Percentiles rank a stretch among this genome's conserved stretches.
Conservation (phyloP, 2,113 vertebrate species). For the Coregonus clupeaformis region DNA sequence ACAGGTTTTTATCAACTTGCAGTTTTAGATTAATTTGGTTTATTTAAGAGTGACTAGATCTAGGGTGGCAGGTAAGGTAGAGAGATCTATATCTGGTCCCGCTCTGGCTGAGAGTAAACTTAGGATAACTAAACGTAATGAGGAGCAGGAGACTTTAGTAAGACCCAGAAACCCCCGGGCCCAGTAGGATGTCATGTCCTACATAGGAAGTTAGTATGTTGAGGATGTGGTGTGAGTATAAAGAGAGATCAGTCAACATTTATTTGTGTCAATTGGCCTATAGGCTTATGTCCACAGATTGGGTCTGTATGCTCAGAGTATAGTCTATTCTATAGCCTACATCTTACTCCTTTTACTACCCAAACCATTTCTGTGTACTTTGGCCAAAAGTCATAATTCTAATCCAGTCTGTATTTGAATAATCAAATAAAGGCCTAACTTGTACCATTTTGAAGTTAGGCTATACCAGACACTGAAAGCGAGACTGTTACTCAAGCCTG, state of each 20-base stretch:
- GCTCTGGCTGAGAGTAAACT: neutral
- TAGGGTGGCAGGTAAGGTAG: too few species aligned
- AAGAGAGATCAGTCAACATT: too few species aligned
- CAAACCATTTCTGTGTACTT: neutral
- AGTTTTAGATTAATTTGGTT: too few species aligned
- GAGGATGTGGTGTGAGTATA: slow-evolving; percentile 30
- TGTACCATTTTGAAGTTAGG: neutral
- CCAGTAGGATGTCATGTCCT: neutral
- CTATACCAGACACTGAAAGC: neutral
- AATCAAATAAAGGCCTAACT: neutral
- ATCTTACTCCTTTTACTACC: neutral
- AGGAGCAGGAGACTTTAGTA: too few species aligned
- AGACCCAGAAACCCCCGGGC: too few species aligned
- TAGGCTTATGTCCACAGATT: too few species aligned
- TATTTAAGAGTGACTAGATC: too few species aligned
- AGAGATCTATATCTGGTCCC: too few species aligned
- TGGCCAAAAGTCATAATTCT: neutral
- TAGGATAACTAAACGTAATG: neutral
- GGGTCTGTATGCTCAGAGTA: neutral
- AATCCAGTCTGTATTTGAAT: slow-evolving; percentile 7
- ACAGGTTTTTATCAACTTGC: too few species aligned
- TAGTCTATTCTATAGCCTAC: neutral
- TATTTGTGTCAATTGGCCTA: neutral
- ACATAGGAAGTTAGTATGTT: slow-evolving; percentile 6
- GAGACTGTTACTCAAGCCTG: neutral